Evolutionary conservation across 2,113 vertebrate genomes (phyloP).

Genomic region (Amazona vittata): DNA sequence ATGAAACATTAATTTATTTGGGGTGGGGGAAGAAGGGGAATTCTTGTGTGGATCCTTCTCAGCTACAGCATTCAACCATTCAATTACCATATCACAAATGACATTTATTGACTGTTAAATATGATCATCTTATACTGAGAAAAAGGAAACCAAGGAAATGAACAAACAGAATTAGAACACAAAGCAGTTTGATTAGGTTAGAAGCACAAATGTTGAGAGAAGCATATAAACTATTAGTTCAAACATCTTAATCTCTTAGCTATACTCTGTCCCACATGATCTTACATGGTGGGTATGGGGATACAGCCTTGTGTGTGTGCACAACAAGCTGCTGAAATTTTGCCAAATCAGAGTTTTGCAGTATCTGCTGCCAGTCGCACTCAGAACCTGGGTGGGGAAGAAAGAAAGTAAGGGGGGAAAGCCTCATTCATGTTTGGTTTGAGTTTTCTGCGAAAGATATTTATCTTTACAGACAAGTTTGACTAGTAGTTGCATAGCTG

Average conservation of each 20-base stretch:
- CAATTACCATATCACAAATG: neutral
- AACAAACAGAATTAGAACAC: neutral
- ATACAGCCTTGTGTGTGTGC: neutral
- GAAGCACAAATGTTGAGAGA: neutral
- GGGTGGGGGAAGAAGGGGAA: too few relatives aligned
- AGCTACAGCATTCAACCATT: neutral
- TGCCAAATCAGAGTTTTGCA: neutral
- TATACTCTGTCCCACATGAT: neutral
- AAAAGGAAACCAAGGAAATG: neutral
- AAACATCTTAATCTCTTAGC: neutral
- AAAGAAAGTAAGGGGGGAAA: neutral
- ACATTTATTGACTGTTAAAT: neutral
- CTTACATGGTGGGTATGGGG: neutral
- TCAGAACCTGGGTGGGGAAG: neutral
- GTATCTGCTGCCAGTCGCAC: neutral
- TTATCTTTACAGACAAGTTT: neutral
- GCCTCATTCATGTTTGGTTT: neutral
- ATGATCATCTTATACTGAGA: neutral
- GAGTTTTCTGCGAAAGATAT: neutral
- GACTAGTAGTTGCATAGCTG: neutral
- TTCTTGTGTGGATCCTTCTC: neutral
- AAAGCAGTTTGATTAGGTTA: neutral
- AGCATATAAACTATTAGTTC: neutral
- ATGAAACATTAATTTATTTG: neutral
- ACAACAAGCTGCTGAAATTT: neutral